Evolutionary conservation across 2,888 invertebrate species (phyloP).

Genomic region (Pyrochroa serraticornis): DNA sequence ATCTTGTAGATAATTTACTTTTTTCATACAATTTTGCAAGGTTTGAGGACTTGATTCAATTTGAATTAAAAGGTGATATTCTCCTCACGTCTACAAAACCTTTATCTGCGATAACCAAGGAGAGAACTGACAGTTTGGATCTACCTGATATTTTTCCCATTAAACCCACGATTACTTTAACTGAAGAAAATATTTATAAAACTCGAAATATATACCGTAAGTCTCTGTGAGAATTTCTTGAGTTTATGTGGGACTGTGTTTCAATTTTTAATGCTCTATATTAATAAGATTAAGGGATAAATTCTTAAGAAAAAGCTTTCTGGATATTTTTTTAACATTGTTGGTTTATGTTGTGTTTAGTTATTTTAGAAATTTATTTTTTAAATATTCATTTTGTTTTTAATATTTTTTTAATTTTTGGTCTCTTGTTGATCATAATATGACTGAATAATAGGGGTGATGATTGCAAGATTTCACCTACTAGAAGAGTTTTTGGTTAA

Average conservation of each 20-base stretch:
- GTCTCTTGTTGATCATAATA: too few species aligned
- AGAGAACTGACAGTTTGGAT: slow-evolving; percentile 60
- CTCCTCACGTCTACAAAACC: slow-evolving; percentile 70
- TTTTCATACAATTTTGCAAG: slow-evolving; percentile 66
- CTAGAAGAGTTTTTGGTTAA: too few species aligned
- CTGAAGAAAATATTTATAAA: slow-evolving; percentile 68
- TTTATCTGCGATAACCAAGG: slow-evolving; percentile 61
- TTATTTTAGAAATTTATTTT: too few species aligned
- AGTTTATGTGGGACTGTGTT: too few species aligned
- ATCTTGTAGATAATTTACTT: slow-evolving; percentile 65
- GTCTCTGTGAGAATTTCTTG: slow-evolving; percentile 56
- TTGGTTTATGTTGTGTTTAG: too few species aligned
- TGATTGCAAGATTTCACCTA: too few species aligned
- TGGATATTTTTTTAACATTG: too few species aligned
- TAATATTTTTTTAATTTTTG: too few species aligned
- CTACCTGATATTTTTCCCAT: slow-evolving; percentile 80
- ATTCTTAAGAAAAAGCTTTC: too few species aligned
- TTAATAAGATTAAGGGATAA: slow-evolving; percentile 1
- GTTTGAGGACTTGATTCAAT: slow-evolving; percentile 67
- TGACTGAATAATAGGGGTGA: too few species aligned
- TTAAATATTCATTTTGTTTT: too few species aligned
- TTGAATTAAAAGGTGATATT: slow-evolving; percentile 69
- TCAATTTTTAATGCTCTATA: neutral
- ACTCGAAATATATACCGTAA: slow-evolving; percentile 73
- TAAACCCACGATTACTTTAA: slow-evolving; percentile 72